Evolutionary conservation across 1,140 invertebrate species (phyloP).

Genomic region (Drosophila punjabiensis): DNA sequence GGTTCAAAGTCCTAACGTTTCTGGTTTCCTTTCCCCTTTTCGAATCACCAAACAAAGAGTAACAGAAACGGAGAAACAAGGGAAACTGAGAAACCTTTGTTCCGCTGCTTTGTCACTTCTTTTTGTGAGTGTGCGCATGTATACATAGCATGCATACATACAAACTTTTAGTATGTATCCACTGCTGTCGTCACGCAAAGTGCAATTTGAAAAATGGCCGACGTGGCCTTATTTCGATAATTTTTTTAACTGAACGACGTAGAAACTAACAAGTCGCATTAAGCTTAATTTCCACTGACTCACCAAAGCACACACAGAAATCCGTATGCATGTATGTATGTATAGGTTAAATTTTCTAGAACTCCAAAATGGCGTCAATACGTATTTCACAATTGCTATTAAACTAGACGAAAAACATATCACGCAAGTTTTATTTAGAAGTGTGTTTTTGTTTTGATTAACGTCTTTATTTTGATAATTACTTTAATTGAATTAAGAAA

Average conservation of each 20-base stretch:
- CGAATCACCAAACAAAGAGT: slow-evolving; percentile 1
- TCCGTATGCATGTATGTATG: neutral
- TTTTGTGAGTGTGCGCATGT: slow-evolving; percentile 3
- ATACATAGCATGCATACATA: neutral
- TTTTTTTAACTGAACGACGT: neutral
- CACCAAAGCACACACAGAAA: neutral
- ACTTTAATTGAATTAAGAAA: too few relatives aligned
- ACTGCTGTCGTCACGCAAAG: slow-evolving; percentile 19
- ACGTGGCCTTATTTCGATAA: slow-evolving; percentile 5
- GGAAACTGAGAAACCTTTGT: slow-evolving; percentile 43
- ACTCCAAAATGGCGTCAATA: too few relatives aligned
- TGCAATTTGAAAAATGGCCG: slow-evolving; percentile 21
- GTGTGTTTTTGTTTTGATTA: too few relatives aligned
- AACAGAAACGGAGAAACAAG: slow-evolving; percentile 13
- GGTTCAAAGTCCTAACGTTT: neutral
- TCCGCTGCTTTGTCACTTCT: slow-evolving; percentile 28
- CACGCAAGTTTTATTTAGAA: too few relatives aligned
- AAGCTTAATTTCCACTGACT: neutral
- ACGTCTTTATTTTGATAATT: too few relatives aligned
- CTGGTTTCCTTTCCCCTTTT: neutral
- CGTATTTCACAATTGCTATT: too few relatives aligned
- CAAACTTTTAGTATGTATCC: slow-evolving; percentile 20
- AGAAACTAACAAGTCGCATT: neutral
- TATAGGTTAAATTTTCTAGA: neutral
- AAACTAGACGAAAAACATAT: too few relatives aligned